Percentiles rank a stretch among this genome's conserved stretches.
These are phyloP conservation scores for Drosophila malerkotliana DNA, from an alignment of 1,140 invertebrate species.

Conservation along the genomic window DNA sequence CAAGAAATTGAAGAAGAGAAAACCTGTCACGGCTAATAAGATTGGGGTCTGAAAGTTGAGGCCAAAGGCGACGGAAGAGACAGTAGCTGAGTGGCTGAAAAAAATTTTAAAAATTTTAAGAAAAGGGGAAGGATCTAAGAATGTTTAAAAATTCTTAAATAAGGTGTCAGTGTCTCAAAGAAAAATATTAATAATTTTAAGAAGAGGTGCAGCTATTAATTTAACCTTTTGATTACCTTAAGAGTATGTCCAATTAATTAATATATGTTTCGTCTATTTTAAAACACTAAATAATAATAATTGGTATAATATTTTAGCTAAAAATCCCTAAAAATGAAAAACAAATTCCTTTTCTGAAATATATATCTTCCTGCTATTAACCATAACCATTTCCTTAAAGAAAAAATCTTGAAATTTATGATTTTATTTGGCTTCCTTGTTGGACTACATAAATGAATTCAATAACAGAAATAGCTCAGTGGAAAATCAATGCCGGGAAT, in stretches of 20 bases:
- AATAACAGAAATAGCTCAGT: slow-evolving; percentile 38
- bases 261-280: no score
- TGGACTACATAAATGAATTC: slow-evolving; percentile 11
- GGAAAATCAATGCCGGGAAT: slow-evolving; percentile 45
- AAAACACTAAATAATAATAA: no score
- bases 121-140: no score
- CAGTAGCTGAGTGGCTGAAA: background rate
- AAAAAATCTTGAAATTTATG: slow-evolving; percentile 33
- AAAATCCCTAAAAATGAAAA: background rate
- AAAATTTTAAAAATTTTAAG: background rate
- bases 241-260: no score
- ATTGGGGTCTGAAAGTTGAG: background rate
- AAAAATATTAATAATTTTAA: no score
- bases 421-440: slow-evolving; percentile 37
- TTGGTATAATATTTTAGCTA: no score
- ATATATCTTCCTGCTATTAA: slow-evolving; percentile 37
- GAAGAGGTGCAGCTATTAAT: no score
- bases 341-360: background rate
- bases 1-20: background rate
- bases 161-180: no score
- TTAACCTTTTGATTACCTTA: no score
- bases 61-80: background rate
- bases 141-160: no score
- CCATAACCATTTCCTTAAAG: slow-evolving; percentile 31
- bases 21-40: slow-evolving; percentile 22